phyloP scores from a whole-genome alignment of 2,888 invertebrate genomes.

The Paralinhomoeus sp. region DNA sequence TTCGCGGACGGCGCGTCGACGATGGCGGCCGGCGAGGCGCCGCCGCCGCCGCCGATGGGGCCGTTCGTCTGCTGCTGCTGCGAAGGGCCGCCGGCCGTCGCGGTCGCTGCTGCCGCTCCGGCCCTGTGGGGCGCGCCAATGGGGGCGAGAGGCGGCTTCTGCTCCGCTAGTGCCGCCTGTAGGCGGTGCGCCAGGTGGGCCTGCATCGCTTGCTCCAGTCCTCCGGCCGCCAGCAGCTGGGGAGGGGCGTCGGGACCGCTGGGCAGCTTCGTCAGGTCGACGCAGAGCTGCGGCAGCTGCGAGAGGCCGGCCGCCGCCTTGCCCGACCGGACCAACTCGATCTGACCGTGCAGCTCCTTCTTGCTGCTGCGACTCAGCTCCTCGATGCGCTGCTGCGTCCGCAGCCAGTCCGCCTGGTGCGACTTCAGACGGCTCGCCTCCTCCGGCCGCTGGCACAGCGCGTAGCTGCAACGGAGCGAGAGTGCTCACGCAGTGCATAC shows the following conservation, averaged over 20 bases:
- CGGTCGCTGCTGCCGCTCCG: background rate
- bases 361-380: conserved; percentile 9
- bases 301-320: conserved; percentile 15
- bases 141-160: conserved; percentile 2
- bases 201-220: no score
- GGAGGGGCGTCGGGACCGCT: conserved; percentile 8
- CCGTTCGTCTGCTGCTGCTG: background rate
- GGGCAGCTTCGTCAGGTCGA: conserved; percentile 13
- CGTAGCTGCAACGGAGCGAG: background rate
- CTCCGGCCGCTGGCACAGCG: background rate
- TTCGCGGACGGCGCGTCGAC: no score
- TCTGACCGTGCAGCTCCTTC: conserved; percentile 11
- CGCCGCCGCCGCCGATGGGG: background rate
- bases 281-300: conserved; percentile 11
- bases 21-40: background rate
- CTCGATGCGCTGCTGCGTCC: conserved; percentile 10
- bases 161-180: background rate
- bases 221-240: background rate
- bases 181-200: background rate
- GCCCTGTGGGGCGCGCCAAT: conserved; percentile 2
- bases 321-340: conserved; percentile 13
- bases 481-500: background rate
- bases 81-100: background rate
- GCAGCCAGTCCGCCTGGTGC: conserved; percentile 8
- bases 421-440: conserved; percentile 2